Base-by-base conservation (phyloP, 2,113 vertebrate genomes). In the Brachyhypopomus gauderio region DNA sequence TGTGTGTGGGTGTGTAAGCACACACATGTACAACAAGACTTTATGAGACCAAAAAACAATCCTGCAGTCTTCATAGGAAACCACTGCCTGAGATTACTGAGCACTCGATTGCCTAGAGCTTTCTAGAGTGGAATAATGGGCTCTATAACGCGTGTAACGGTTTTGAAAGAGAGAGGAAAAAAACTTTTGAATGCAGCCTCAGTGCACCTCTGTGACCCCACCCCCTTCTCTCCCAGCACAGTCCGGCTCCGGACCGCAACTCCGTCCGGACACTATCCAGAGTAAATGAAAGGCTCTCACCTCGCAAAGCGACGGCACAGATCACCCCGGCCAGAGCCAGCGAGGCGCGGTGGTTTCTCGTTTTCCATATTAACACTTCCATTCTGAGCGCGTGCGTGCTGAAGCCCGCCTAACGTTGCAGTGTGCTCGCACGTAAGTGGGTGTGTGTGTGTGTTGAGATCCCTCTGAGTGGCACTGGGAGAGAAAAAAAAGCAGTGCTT, bases 401-500 rank as follows among this genome's bases (percentile, higher is more conserved):
- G 19, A 52, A 71, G 66, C 30, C 20, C 9, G 27, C 6, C 11
- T 27, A 59, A 60, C 58, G 14, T 16, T 60, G 41, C 16, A 56
- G 20, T 69, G 52, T 30, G 60, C 19, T 55, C 38, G 62, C 34
- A 71, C 20, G 79, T 38, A 55, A 30, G 59, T 58, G 62, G 22
- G 79, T 38, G 79, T 38, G 60, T 7, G 19, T 78, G 48, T 69
- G 79, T 30, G 71, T 82, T 82, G 30, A 62, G 75, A 70, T 69
- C 82, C 7, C 45, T 22, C 60, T 34, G 72, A 72, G 70, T 78
- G 69, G 48, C 75, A 78, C 74, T 78, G 55, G 9, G 60, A 69
- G 77, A n/a, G 30, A 3, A 30, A 78, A 83, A 83, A 77, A 85
- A 77, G 80, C 67, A 76, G 67, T 75, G 72, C 23, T 78, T 79